Conservation (phyloP, 1,140 invertebrate species). For the Diachasma alloeum region DNA sequence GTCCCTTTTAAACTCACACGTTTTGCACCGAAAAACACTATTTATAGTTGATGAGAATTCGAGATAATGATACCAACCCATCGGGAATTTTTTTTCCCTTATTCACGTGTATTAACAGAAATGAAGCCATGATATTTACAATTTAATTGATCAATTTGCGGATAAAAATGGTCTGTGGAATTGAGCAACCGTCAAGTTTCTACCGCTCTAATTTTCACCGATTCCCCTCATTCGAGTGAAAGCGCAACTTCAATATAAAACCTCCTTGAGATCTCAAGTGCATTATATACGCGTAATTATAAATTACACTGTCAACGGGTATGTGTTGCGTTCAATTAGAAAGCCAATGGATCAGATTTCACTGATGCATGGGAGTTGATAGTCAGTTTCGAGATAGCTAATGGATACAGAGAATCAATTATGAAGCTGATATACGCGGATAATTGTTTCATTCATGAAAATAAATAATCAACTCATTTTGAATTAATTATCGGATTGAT, state of each 20-base stretch:
- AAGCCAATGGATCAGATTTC: conserved; percentile 52
- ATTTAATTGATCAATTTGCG: conserved; percentile 10
- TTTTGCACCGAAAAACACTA: neutral
- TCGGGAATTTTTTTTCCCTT: neutral
- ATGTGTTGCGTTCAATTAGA: conserved; percentile 49
- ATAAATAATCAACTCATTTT: neutral
- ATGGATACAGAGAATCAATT: neutral
- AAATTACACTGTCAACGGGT: conserved; percentile 43
- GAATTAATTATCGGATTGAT: neutral
- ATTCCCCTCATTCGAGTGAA: neutral
- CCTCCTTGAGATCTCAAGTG: neutral
- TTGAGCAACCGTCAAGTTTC: conserved; percentile 9
- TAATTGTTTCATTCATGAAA: neutral
- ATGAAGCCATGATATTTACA: neutral
- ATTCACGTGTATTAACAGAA: neutral
- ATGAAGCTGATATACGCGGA: neutral
- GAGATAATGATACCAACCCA: neutral
- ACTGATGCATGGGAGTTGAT: conserved; percentile 11
- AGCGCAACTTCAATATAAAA: neutral
- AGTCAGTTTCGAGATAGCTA: neutral
- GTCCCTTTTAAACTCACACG: neutral
- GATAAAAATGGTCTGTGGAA: neutral
- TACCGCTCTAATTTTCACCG: conserved; percentile 1
- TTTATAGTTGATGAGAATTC: neutral
- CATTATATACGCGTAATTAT: conserved; percentile 31